Evolutionary conservation across 2,797 vertebrate species (phyloP), one percentile per base, ranked within the genome.

Genomic region (Babyrousa celebensis): DNA sequence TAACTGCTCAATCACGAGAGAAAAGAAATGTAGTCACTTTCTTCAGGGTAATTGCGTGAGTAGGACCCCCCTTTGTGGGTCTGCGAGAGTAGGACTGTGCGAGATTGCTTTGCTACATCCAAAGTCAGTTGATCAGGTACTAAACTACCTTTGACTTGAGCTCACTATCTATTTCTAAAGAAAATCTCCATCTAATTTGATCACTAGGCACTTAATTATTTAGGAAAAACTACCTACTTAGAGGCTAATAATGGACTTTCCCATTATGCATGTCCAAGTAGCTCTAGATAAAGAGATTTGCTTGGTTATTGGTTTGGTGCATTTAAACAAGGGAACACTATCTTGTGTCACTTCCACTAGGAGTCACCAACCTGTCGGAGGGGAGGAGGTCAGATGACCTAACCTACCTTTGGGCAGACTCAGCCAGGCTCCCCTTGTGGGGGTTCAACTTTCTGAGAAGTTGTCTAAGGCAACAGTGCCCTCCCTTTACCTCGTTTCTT

Each of bases 161-260:
- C n/a, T 67, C 36, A 74, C 15, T 78, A 40, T 56, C 56, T 52
- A 43, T 58, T 85, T 92, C 90, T 89, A 65, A 29, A 85, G 54
- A 40, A 84, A 87, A 75, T 77, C 54, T 70, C 27, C 12, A 84
- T 48, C 10, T 15, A 20, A 77, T 70, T 11, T 54, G n/a, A 52
- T 65, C 43, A 75, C 43, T 75, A 75, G 82, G 56, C 92, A 72
- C 5, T 56, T 83, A 56, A 65, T 85, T 87, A 68, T 68, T 92
- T 83, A 93, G 52, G 32, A 84, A 92, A 87, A 95, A 84, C 56
- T 36, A 68, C 48, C 23, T 93, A 14, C 32, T 87, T 36, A 89
- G 58, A 72, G 43, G 32, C 17, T 27, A 78, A 36, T 12, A 78
- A 63, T 10, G 14, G 18, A 82, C 23, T 48, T 70, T 68, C 21